Evolutionary conservation across 2,113 vertebrate genomes (phyloP), one percentile per base, ranked within the genome.

Genomic region (Coreoperca whiteheadi): DNA sequence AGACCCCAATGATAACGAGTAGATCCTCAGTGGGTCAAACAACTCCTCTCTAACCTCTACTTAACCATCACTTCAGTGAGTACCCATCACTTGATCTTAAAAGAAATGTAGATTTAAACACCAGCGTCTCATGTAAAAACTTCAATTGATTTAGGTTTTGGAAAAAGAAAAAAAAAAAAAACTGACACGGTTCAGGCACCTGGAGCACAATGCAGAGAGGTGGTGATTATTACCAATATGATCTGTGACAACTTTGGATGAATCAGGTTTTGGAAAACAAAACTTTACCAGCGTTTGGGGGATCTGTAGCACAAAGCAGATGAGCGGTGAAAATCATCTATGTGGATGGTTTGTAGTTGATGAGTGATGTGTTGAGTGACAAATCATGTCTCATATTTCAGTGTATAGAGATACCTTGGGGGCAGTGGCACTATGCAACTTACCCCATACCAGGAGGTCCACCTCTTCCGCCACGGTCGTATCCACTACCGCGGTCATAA

Each of bases 361-460:
- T 76, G 54, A 79, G 56, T 82, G 76, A 77, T 83, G 82, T 74
- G 63, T n/a, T 61, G 48, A 61, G 59, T 41, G 51, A 69, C 25
- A 89, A 74, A 75, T 84, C n/a, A 64, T 64, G 76, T 61, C 28
- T 83, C 32, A 78, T 79, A 69, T 87, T 76, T 79, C 51, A 87
- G 81, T 86, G 71, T 65, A 83, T 68, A 77, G 23, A 41, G 85
- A 84, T 95, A 96, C 94, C 95, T 95, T 92, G 48, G 87, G 91
- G 93, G 91, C 69, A 87, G 92, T 91, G 81, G 87, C 91, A 90
- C 87, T 94, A 84, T 88, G 93, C 84, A 88, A 96, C 96, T 96
- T 96, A 96, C 96, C 96, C 96, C 94, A 96, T 94, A 94, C 94
- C 94, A 93, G 93, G 92, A 83, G 92, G 92, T 79, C 95, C 95